A percentile compares a stretch with the other conserved stretches of the same genome.
phyloP scores from a whole-genome alignment of 2,888 invertebrate genomes.

The Dione juno region DNA sequence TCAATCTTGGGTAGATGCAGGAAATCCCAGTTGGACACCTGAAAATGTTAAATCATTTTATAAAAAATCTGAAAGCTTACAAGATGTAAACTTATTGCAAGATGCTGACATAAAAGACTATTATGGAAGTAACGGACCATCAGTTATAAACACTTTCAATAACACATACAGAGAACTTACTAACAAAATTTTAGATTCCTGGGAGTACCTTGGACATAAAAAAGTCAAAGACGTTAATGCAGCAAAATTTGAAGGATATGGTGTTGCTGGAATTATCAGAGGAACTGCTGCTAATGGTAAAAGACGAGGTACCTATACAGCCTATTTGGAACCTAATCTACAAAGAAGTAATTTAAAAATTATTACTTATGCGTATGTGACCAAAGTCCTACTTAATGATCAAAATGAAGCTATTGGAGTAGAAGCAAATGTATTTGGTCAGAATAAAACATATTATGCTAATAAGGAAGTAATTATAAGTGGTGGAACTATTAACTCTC shows the following conservation, averaged over 20 bases:
- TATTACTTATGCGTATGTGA: slow-evolving; percentile 75
- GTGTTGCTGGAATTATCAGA: slow-evolving; percentile 67
- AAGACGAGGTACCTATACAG: slow-evolving; percentile 75
- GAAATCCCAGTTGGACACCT: slow-evolving; percentile 82
- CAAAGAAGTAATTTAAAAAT: slow-evolving; percentile 60
- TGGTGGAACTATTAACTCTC: slow-evolving; percentile 76
- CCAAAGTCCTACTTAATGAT: slow-evolving; percentile 75
- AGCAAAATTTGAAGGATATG: slow-evolving; percentile 64
- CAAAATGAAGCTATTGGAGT: slow-evolving; percentile 67
- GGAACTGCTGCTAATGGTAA: slow-evolving; percentile 74
- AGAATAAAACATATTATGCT: slow-evolving; percentile 50
- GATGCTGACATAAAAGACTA: slow-evolving; percentile 50
- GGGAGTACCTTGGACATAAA: slow-evolving; percentile 71
- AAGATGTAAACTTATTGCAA: slow-evolving; percentile 52
- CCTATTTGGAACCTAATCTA: slow-evolving; percentile 61
- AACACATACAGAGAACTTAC: slow-evolving; percentile 62
- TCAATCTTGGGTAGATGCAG: slow-evolving; percentile 77
- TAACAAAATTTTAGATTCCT: slow-evolving; percentile 61
- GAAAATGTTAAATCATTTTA: slow-evolving; percentile 75
- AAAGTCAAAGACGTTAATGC: slow-evolving; percentile 70
- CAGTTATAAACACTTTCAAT: slow-evolving; percentile 74
- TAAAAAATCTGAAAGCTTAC: slow-evolving; percentile 79
- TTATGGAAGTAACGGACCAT: slow-evolving; percentile 73
- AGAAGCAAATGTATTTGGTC: slow-evolving; percentile 55
- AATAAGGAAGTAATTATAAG: slow-evolving; percentile 76